Percentiles rank a stretch among this genome's conserved stretches.
phyloP scores from a whole-genome alignment of 2,797 vertebrate genomes.

The Artibeus jamaicensis region DNA sequence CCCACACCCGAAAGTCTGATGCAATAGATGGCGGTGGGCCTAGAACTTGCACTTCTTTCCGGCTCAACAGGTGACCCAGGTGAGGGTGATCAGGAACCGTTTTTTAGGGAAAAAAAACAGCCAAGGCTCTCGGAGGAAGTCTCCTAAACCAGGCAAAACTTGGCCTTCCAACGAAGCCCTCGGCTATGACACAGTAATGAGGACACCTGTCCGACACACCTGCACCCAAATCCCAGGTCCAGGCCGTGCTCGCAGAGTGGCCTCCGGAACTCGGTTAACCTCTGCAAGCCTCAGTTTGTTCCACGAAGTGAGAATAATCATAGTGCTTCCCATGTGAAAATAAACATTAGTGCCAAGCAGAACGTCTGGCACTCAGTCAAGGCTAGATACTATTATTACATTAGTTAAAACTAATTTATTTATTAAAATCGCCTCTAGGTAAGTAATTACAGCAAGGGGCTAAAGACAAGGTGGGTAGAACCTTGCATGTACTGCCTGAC shows the following conservation, averaged over 20 bases:
- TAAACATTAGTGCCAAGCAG: not conserved
- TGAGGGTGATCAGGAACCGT: not conserved
- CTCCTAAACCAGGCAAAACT: not conserved
- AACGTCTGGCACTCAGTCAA: not conserved
- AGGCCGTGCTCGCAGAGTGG: not conserved
- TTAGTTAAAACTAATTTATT: conserved; percentile 35
- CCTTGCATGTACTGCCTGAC: not conserved
- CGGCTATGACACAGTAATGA: not conserved
- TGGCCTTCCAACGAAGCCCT: not conserved
- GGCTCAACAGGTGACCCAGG: not conserved
- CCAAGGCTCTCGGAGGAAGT: not conserved
- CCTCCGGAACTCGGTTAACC: not conserved
- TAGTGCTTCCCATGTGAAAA: not conserved
- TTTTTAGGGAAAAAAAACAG: not conserved
- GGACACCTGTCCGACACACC: not conserved
- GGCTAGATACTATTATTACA: not conserved
- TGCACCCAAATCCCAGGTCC: not conserved
- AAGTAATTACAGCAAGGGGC: not conserved
- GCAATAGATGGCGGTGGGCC: not conserved
- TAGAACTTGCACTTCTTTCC: not conserved
- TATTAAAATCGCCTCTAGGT: not conserved
- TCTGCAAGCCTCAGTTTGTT: not conserved
- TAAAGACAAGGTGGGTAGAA: not conserved
- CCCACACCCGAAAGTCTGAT: not conserved
- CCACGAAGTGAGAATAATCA: not conserved